Percentiles rank a stretch among this genome's conserved stretches.
Evolutionary conservation across 1,140 invertebrate species (phyloP).

Genomic region (Cherax destructor): DNA sequence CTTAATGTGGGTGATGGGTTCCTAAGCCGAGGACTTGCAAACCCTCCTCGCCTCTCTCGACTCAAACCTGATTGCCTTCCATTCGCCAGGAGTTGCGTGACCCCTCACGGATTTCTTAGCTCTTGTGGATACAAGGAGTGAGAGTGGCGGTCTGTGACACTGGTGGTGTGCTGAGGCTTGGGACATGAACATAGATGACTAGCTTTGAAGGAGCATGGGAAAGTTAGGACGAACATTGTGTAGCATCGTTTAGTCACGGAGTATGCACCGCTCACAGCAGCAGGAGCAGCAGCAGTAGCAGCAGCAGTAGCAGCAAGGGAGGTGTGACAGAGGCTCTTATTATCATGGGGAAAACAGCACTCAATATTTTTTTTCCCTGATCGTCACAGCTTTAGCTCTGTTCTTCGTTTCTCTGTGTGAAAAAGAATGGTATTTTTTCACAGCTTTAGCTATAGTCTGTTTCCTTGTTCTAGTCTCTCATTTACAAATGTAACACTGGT

Average conservation of each 20-base stretch:
- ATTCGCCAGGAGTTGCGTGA: neutral
- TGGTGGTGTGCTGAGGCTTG: slow-evolving; percentile 31
- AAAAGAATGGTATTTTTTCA: neutral
- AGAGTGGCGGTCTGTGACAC: slow-evolving; percentile 14
- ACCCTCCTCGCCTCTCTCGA: too few relatives aligned
- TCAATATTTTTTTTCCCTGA: neutral
- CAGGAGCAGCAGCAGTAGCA: neutral
- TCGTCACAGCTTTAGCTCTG: neutral
- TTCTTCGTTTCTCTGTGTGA: neutral
- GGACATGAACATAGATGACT: slow-evolving; percentile 48
- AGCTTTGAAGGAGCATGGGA: slow-evolving; percentile 48
- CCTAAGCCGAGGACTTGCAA: too few relatives aligned
- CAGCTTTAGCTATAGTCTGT: neutral
- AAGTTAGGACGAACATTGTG: slow-evolving; percentile 38
- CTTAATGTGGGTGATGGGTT: too few relatives aligned
- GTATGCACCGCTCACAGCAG: slow-evolving; percentile 27
- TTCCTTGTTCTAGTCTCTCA: neutral
- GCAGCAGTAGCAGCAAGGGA: neutral
- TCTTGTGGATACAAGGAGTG: neutral
- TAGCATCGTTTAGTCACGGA: slow-evolving; percentile 27
- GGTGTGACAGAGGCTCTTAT: neutral
- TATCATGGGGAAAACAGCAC: neutral
- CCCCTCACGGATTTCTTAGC: neutral
- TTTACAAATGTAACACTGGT: neutral
- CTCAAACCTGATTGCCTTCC: too few relatives aligned